These are phyloP conservation scores for Brachionus paranguensis DNA, from an alignment of 1,140 invertebrate species.

Conservation along the genomic window DNA sequence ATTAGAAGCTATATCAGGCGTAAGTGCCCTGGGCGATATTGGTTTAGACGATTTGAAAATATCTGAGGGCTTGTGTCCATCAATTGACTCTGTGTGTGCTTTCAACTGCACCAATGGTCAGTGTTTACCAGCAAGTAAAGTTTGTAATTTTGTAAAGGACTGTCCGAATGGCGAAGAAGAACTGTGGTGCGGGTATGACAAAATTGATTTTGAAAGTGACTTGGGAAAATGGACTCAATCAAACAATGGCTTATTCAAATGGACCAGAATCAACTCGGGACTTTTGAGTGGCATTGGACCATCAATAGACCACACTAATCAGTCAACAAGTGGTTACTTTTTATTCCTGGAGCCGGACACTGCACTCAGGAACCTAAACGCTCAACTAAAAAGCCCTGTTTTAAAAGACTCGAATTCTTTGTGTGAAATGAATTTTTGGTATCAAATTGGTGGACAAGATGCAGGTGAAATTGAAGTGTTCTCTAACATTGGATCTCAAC, in stretches of 20 bases:
- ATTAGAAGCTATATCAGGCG: conserved; percentile 3
- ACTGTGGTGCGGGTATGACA: conserved; percentile 43
- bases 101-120: conserved; percentile 4
- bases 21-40: conserved; percentile 34
- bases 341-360: conserved; percentile 39
- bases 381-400: conserved; percentile 37
- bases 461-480: conserved; percentile 45
- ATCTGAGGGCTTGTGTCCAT: neutral
- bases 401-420: conserved; percentile 33
- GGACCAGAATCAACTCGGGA: neutral
- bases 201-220: conserved; percentile 44
- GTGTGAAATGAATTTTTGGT: conserved; percentile 42
- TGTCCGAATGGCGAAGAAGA: conserved; percentile 51
- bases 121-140: conserved; percentile 44
- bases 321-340: conserved; percentile 41
- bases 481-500: conserved; percentile 20
- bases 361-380: neutral
- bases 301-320: conserved; percentile 43
- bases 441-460: conserved; percentile 44
- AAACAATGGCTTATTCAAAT: conserved; percentile 36
- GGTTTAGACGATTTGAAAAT: conserved; percentile 37
- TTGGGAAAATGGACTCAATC: conserved; percentile 41
- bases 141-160: conserved; percentile 49
- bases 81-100: neutral
- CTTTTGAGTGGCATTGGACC: conserved; percentile 23